A percentile compares a stretch with the other conserved stretches of the same genome.
Conservation (phyloP, 2,888 invertebrate genomes). For the Drosophila lacicola region DNA sequence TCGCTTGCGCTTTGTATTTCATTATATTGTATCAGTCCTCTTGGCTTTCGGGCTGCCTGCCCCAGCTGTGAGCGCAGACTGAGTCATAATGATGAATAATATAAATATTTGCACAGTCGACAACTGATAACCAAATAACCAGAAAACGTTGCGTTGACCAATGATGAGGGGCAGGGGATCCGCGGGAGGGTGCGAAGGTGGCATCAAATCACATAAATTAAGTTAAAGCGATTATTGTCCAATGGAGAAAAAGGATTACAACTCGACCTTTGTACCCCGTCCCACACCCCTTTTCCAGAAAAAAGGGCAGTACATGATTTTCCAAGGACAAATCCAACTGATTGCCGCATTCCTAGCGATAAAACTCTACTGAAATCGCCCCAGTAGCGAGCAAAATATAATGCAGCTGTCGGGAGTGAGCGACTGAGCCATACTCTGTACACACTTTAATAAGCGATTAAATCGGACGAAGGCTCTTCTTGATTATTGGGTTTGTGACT, state of each 20-base stretch:
- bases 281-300: too few species aligned
- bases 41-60: background rate
- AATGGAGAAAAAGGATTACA: background rate
- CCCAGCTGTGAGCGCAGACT: conserved; percentile 2
- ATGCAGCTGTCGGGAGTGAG: too few species aligned
- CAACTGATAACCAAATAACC: conserved; percentile 45
- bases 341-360: conserved; percentile 4
- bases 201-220: conserved; percentile 15
- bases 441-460: too few species aligned
- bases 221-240: conserved; percentile 4
- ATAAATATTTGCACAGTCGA: conserved; percentile 41
- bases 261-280: background rate
- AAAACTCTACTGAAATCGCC: conserved; percentile 23
- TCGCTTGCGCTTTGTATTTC: conserved; percentile 7
- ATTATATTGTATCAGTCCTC: conserved; percentile 8
- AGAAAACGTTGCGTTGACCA: conserved; percentile 11
- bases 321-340: background rate
- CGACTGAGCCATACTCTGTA: background rate
- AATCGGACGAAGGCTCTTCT: too few species aligned
- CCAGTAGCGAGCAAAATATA: conserved; percentile 1
- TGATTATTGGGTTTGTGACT: too few species aligned
- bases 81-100: conserved; percentile 52
- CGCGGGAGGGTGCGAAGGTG: background rate
- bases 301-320: background rate
- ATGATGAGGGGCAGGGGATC: background rate